phyloP scores from a whole-genome alignment of 2,888 invertebrate species.

The Hirtodrosophila cameraria region DNA sequence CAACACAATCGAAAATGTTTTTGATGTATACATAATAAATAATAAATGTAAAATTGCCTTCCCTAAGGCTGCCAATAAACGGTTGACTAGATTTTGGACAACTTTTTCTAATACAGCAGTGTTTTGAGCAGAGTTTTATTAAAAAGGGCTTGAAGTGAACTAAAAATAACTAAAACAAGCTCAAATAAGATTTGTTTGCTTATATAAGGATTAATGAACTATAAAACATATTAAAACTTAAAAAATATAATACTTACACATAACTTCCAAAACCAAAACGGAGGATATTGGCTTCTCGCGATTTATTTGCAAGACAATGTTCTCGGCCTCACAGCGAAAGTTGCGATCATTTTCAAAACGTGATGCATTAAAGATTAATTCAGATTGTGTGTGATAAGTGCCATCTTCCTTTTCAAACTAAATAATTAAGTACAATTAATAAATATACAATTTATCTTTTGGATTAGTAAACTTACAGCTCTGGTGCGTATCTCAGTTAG shows the following conservation, averaged over 20 bases:
- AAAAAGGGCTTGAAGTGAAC: no score
- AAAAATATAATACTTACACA: slow-evolving; percentile 95
- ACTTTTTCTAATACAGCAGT: no score
- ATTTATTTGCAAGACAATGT: slow-evolving; percentile 90
- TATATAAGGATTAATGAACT: no score
- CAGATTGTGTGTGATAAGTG: slow-evolving; percentile 91
- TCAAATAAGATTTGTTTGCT: no score
- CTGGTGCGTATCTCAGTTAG: slow-evolving; percentile 83
- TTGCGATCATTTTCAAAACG: slow-evolving; percentile 92
- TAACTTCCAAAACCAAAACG: slow-evolving; percentile 90
- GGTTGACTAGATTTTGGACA: no score
- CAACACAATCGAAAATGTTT: slow-evolving; percentile 81
- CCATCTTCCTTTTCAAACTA: slow-evolving; percentile 87
- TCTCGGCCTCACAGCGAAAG: slow-evolving; percentile 92
- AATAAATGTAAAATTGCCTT: no score
- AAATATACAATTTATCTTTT: neutral
- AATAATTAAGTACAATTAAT: slow-evolving; percentile 75
- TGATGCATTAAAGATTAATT: slow-evolving; percentile 91
- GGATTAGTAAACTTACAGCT: slow-evolving; percentile 83
- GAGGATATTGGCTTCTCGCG: slow-evolving; percentile 91
- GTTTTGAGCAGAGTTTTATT: no score
- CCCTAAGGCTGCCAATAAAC: no score
- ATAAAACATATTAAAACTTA: no score
- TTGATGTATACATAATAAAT: no score
- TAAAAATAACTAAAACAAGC: no score